These are phyloP conservation scores for Onthophagus taurus DNA, from an alignment of 1,140 invertebrate genomes.

Conservation along the genomic window DNA sequence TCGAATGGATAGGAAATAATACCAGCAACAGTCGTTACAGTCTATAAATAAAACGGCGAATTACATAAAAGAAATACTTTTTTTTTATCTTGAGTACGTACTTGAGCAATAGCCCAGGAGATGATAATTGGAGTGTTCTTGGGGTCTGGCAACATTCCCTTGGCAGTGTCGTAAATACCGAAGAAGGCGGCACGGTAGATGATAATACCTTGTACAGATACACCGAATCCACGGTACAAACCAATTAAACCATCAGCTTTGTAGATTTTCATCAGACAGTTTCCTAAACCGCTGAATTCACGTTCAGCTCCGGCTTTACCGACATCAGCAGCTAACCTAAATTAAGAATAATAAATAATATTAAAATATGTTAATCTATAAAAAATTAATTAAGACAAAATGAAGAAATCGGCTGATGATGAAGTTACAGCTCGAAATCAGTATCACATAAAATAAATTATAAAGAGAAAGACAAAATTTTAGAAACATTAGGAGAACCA, in stretches of 20 bases:
- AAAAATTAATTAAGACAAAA: too few relatives aligned
- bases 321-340: constrained; percentile 70
- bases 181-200: constrained; percentile 87
- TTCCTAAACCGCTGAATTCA: constrained; percentile 73
- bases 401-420: too few relatives aligned
- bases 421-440: too few relatives aligned
- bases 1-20: constrained; percentile 83
- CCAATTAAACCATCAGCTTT: constrained; percentile 74
- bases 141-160: constrained; percentile 75
- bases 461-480: too few relatives aligned
- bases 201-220: constrained; percentile 83
- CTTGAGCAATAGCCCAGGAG: constrained; percentile 77
- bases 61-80: not conserved
- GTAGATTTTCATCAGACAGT: constrained; percentile 76
- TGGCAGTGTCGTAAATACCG: constrained; percentile 86
- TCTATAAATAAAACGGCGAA: constrained; percentile 31
- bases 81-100: constrained; percentile 29
- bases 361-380: not conserved
- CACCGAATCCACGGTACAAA: constrained; percentile 82
- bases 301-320: constrained; percentile 64
- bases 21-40: constrained; percentile 36
- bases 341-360: constrained; percentile 4
- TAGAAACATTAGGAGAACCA: too few relatives aligned
- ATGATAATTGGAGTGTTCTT: constrained; percentile 68
- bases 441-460: too few relatives aligned